These are phyloP conservation scores for Amphiprion percula DNA, from an alignment of 2,113 vertebrate genomes.

Conservation along the genomic window DNA sequence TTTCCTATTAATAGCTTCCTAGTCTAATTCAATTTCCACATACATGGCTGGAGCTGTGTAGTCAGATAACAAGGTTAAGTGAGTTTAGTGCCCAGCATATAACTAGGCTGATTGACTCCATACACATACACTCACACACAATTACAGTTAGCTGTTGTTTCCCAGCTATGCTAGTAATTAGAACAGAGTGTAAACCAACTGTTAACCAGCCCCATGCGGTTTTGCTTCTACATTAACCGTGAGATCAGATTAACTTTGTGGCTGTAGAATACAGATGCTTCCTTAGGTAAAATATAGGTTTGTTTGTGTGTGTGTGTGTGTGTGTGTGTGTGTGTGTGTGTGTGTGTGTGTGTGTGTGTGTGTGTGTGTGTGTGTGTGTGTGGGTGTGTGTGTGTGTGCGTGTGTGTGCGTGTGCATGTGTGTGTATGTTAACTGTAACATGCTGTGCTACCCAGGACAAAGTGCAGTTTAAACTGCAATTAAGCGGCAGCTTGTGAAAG, in stretches of 20 bases:
- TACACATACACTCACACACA: constrained; percentile 61
- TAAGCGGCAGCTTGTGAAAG: constrained; percentile 82
- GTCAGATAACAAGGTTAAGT: constrained; percentile 75
- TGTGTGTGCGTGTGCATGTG: constrained; percentile 23
- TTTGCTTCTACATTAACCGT: constrained; percentile 82
- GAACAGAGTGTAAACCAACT: constrained; percentile 79
- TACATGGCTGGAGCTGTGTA: constrained; percentile 63
- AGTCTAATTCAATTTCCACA: constrained; percentile 74
- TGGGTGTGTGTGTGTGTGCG: too few relatives aligned
- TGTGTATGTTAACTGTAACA: constrained; percentile 50
- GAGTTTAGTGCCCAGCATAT: constrained; percentile 71
- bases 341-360: constrained; percentile 3
- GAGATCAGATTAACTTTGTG: constrained; percentile 82
- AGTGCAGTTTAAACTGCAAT: constrained; percentile 83
- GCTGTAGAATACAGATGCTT: constrained; percentile 64
- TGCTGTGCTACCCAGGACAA: constrained; percentile 66
- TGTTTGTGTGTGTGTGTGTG: constrained; percentile 9
- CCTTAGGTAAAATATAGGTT: constrained; percentile 55
- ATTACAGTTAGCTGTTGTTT: constrained; percentile 75
- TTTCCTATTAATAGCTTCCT: constrained; percentile 68
- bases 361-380: constrained; percentile 27
- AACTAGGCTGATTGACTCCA: constrained; percentile 75
- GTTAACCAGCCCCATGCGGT: constrained; percentile 79
- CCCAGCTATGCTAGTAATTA: constrained; percentile 79
- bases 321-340: too few relatives aligned